Evolutionary conservation across 2,113 vertebrate genomes (phyloP), one percentile per base, ranked within the genome.

Genomic region (Argyrosomus japonicus): DNA sequence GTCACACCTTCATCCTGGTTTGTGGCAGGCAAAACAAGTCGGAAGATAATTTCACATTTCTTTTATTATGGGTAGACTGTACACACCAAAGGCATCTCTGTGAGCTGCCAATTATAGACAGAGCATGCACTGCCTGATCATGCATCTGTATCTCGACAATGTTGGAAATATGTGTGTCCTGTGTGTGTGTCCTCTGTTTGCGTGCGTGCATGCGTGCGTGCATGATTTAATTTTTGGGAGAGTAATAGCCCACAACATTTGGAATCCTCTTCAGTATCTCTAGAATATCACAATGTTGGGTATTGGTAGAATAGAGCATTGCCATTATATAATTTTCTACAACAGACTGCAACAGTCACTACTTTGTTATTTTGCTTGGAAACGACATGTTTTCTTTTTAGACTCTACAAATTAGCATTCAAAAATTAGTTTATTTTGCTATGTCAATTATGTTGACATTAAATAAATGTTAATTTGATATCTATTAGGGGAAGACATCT

Each of bases 41-140:
- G 32, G 43, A 48, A 19, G 21, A 51, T 8, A 23, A 51, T 63
- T 63, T 53, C 7, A 27, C 27, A 74, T 6, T 62, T 45, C 27
- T 51, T 75, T 48, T 36, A 51, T 63, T 15, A 36, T 8, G 1
- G 3, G 4, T 40, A 23, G 29, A 75, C 57, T 13, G 23, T 25
- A 11, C 57, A 47, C 27, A 62, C n/a, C 12, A 48, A 74, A 50
- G 58, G 47, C 19, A 13, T 7, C 19, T 75, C 25, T 63, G 21
- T 75, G 58, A 53, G 18, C 21, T 2, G 10, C 6, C 27, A 25
- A 57, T 29, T 82, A n/a, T 43, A 82, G 15, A 63, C 36, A n/a
- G 19, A 68, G 27, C 67, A n/a, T 25, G 64, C 65, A 48, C 65
- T 48, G 57, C 43, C 45, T 65, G 75, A 27, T 48, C 78, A 48